These are phyloP conservation scores for Cremastinae sp. DNA, from an alignment of 2,888 invertebrate species.

Conservation along the genomic window DNA sequence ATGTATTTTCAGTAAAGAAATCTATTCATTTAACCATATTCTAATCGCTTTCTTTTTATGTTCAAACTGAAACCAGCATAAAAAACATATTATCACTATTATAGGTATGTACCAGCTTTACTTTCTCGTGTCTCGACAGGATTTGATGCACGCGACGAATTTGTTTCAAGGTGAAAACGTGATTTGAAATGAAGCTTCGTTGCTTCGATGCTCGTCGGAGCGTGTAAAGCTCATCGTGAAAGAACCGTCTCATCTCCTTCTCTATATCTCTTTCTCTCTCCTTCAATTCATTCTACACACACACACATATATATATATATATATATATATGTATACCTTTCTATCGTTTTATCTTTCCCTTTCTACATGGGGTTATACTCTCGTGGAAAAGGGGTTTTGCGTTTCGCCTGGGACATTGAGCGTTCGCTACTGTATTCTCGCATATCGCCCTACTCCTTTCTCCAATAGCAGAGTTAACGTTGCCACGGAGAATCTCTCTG, in stretches of 20 bases:
- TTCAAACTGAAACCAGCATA: too few relatives aligned
- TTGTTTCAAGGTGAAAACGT: conserved; percentile 30
- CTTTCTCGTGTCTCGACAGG: background rate
- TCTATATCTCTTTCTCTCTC: background rate
- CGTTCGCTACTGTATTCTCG: conserved; percentile 15
- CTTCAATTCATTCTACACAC: too few relatives aligned
- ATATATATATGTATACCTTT: too few relatives aligned
- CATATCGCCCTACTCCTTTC: conserved; percentile 11
- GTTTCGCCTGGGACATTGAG: conserved; percentile 30
- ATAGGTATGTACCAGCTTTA: background rate
- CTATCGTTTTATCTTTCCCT: too few relatives aligned
- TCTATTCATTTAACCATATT: too few relatives aligned
- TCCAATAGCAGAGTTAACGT: conserved; percentile 16
- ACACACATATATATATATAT: too few relatives aligned
- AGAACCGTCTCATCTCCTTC: conserved; percentile 18
- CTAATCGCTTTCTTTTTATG: too few relatives aligned
- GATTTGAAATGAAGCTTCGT: conserved; percentile 38
- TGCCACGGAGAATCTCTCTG: conserved; percentile 42
- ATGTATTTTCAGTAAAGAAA: too few relatives aligned
- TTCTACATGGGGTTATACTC: conserved; percentile 11
- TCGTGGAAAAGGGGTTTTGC: conserved; percentile 5
- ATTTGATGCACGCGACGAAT: conserved; percentile 22
- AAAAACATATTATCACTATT: too few relatives aligned
- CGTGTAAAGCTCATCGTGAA: conserved; percentile 37
- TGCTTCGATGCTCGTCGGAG: conserved; percentile 32